Conservation (phyloP, 2,797 vertebrate genomes). For the Onychomys leucogaster region DNA sequence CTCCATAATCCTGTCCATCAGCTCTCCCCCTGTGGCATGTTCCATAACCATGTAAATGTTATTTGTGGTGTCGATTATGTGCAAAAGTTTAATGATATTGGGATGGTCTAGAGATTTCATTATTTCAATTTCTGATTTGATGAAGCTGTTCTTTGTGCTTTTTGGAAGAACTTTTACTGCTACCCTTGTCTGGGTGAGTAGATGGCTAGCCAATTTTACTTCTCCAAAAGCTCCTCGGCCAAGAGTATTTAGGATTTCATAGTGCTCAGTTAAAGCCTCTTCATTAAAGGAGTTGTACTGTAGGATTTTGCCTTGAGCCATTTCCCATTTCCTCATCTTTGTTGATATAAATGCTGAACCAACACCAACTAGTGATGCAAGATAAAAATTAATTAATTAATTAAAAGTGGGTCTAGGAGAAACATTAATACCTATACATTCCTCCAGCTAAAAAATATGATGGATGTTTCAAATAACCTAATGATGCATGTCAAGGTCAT, state of each 20-base stretch:
- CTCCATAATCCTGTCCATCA: too few species aligned
- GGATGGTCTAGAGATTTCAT: too few species aligned
- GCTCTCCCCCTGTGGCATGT: background rate
- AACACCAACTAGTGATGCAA: background rate
- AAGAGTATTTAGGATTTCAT: background rate
- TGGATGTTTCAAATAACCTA: background rate
- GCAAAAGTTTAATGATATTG: background rate
- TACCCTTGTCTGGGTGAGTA: background rate
- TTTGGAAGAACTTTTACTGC: background rate
- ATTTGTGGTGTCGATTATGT: background rate
- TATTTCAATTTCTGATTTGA: too few species aligned
- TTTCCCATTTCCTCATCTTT: background rate
- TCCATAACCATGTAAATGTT: background rate
- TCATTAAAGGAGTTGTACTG: background rate
- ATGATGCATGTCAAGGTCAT: background rate
- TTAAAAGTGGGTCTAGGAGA: background rate
- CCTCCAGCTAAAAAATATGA: background rate
- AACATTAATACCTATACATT: background rate
- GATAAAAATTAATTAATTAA: background rate
- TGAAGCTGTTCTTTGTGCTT: too few species aligned
- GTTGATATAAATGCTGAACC: too few species aligned
- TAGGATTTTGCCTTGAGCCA: too few species aligned
- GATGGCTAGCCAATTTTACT: background rate
- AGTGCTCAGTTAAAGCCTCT: background rate
- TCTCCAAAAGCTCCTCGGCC: background rate